Evolutionary conservation across 2,888 invertebrate species (phyloP), one percentile per base, ranked within the genome.

Genomic region (Chloromyia formosa): DNA sequence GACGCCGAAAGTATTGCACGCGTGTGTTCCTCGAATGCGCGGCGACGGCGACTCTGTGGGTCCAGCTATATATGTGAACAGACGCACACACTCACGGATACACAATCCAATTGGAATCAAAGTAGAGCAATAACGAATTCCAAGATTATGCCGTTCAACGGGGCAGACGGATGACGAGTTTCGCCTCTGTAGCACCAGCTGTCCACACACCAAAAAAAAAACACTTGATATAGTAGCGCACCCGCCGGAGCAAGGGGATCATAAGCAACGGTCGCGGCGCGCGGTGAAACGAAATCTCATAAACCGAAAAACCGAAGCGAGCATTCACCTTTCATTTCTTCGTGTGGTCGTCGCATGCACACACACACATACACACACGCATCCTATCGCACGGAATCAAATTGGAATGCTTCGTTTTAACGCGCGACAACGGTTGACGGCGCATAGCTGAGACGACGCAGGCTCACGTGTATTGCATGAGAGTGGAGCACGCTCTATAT

Each of bases 241-340:
- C 42, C 20, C 56, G 71, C 4, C 54, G 56, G 40, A 20, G 18
- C 71, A 58, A 35, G 69, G 56, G 27, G 27, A 7, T 35, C 27
- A 35, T 35, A 20, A 18, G 12, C 16, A 12, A 40, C 73, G 64
- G 42, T 60, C 58, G 64, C 27, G 42, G 42, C 58, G 64, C 27
- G 27, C 45, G 75, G 62, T 71, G 22, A 56, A n/a, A 68, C 73
- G 68, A 73, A 60, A 60, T 56, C 66, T 62, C 56, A 60, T 72
- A 74, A 74, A 76, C 71, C 73, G 66, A 68, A 49, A 45, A 62
- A 75, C 75, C 74, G 74, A 74, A 76, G 76, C 74, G 76, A 76
- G 74, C 76, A 76, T 76, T 76, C 76, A 76, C 76, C 76, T 76
- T 76, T 76, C 69, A 72, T 76, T 71, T 74, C 74, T 75, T n/a